phyloP scores from a whole-genome alignment of 2,797 vertebrate species.

The Alfaro cultratus region DNA sequence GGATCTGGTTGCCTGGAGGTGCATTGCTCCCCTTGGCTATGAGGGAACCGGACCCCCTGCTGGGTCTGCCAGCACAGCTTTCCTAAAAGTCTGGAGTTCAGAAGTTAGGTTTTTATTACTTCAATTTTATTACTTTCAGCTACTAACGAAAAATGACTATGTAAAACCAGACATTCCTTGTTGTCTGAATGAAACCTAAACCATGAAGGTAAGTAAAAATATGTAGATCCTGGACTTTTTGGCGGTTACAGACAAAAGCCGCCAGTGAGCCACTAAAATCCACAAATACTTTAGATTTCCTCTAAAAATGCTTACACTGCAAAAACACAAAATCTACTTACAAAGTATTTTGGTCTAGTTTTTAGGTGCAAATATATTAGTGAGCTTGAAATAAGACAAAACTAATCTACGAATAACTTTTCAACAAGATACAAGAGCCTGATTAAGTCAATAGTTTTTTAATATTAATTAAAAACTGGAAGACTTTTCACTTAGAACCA shows the following conservation, averaged over 20 bases:
- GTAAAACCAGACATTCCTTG: not conserved
- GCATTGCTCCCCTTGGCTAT: not conserved
- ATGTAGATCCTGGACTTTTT: not conserved
- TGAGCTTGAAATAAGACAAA: no score
- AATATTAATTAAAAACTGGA: no score
- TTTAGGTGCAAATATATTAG: no score
- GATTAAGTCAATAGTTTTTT: no score
- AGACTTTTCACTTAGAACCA: no score
- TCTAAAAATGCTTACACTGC: not conserved
- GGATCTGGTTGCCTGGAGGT: not conserved
- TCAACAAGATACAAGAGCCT: no score
- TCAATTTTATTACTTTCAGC: not conserved
- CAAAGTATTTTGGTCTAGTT: no score
- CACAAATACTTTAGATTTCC: not conserved
- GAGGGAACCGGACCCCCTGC: not conserved
- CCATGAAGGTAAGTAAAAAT: not conserved
- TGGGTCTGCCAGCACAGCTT: not conserved
- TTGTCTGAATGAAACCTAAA: not conserved
- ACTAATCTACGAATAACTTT: no score
- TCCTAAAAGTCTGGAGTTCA: not conserved
- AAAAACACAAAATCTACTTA: no score
- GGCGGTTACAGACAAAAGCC: no score
- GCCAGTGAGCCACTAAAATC: not conserved
- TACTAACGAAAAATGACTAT: not conserved
- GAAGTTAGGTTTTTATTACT: not conserved